Base-by-base conservation (phyloP, 2,888 invertebrate genomes). In the Ormyrus rosae region DNA sequence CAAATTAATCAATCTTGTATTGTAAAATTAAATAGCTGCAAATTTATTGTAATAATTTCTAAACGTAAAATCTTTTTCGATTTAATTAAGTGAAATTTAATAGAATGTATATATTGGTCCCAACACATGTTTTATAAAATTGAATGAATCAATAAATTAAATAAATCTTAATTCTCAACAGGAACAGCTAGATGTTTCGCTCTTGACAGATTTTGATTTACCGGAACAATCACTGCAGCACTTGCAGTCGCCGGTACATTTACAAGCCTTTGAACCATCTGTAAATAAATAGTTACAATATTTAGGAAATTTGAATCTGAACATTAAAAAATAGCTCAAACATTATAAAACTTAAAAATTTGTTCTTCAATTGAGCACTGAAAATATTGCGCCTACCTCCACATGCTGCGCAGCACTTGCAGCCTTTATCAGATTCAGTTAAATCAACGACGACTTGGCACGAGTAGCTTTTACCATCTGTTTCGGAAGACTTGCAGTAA, bases 361-460 rank as follows among this genome's bases (percentile, higher is more conserved):
- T n/a, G n/a, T n/a, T n/a, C n/a, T 34, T 34, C 4, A 34, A 34
- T 34, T 34, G 4, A 34, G 34, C 34, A 34, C 34, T 0, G 34
- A 63, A 10, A 11, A 13, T 10, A 46, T 11, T 13, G 34, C 34
- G 34, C 11, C 2, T 56, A 75, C 73, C 73, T 60, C 60, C 61
- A 56, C 80, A 80, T 34, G 80, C 80, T 19, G 3, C 63, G 50
- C 80, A 80, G 9, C 80, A 80, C 10, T 72, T 76, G 67, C 80
- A 80, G 9, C 7, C 45, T 8, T 19, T 34, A 46, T 2, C n/a
- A 1, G 48, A 63, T 9, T 70, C 60, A 11, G 70, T 56, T 11
- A 70, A n/a, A 11, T 77, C 70, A 13, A 77, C n/a, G 6, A 77
- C 13, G 0, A 77, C 58, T n/a, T 2, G 34, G 45, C 70, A 70